These are phyloP conservation scores for Acanthosoma haemorrhoidale DNA, from an alignment of 2,888 invertebrate species.

Conservation along the genomic window DNA sequence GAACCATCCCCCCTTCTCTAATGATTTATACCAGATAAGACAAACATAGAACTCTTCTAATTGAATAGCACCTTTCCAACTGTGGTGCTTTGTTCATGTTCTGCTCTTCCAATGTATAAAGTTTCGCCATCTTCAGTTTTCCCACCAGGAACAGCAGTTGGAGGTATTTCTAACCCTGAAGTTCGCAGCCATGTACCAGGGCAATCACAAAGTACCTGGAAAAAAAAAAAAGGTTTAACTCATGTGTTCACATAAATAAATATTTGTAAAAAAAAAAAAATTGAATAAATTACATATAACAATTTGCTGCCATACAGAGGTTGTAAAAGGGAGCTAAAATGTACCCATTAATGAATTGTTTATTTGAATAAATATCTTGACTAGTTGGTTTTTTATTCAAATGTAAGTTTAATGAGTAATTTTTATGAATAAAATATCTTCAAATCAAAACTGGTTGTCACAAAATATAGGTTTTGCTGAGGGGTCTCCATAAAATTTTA, in stretches of 20 bases:
- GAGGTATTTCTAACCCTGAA: conserved; percentile 49
- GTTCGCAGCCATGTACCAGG: conserved; percentile 54
- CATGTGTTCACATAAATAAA: conserved; percentile 38
- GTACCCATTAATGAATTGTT: no score
- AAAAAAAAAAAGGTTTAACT: conserved; percentile 45
- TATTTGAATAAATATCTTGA: no score
- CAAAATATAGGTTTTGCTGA: no score
- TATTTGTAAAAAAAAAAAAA: conserved; percentile 47
- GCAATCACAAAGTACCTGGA: conserved; percentile 48
- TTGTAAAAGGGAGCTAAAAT: no score
- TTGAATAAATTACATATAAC: not conserved
- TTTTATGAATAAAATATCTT: no score
- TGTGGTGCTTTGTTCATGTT: conserved; percentile 43
- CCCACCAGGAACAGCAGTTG: conserved; percentile 46
- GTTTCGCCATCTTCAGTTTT: conserved; percentile 45
- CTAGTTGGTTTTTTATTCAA: no score
- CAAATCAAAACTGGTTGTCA: no score
- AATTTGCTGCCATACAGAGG: not conserved
- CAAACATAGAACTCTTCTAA: no score
- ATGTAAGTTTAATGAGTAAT: no score
- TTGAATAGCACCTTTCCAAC: conserved; percentile 48
- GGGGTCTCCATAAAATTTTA: no score
- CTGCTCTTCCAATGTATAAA: conserved; percentile 47
- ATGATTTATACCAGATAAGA: no score
- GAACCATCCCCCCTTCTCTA: no score